A percentile compares a stretch with the other conserved stretches of the same genome.
Conservation (phyloP, 2,888 invertebrate genomes). For the Folsomia manolachei region DNA sequence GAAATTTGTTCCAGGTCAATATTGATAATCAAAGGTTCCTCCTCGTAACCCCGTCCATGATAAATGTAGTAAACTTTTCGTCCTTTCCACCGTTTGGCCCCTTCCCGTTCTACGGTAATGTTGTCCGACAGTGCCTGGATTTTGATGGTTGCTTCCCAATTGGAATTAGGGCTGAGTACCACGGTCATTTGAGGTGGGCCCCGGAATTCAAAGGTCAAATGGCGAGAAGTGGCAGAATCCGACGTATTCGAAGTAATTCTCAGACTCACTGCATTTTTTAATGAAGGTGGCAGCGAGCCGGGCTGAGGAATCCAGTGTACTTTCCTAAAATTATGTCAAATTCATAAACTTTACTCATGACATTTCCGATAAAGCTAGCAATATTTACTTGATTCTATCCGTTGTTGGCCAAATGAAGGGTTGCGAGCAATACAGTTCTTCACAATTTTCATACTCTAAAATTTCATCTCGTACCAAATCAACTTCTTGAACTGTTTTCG, state of each 20-base stretch:
- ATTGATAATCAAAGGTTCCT: slow-evolving; percentile 32
- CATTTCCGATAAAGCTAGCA: not conserved
- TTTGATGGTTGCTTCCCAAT: slow-evolving; percentile 50
- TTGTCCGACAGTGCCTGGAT: slow-evolving; percentile 54
- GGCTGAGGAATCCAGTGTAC: slow-evolving; percentile 45
- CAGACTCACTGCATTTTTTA: slow-evolving; percentile 37
- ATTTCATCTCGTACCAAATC: slow-evolving; percentile 26
- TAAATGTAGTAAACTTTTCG: slow-evolving; percentile 56
- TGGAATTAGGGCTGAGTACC: slow-evolving; percentile 53
- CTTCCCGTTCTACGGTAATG: slow-evolving; percentile 40
- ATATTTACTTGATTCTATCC: slow-evolving; percentile 38
- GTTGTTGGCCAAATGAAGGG: slow-evolving; percentile 46
- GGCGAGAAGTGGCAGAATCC: slow-evolving; percentile 13
- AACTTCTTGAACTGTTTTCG: slow-evolving; percentile 33
- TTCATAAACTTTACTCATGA: not conserved
- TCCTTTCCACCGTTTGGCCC: slow-evolving; percentile 52
- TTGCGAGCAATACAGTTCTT: slow-evolving; percentile 44
- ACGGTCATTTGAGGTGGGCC: slow-evolving; percentile 57
- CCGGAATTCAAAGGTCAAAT: slow-evolving; percentile 43
- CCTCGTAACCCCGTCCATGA: slow-evolving; percentile 50
- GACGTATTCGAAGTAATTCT: slow-evolving; percentile 26
- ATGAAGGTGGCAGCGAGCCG: slow-evolving; percentile 19
- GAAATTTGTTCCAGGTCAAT: slow-evolving; percentile 20
- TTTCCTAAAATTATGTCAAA: slow-evolving; percentile 29
- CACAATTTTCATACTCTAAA: slow-evolving; percentile 36